Conservation (phyloP, 2,113 vertebrate species). For the Peromyscus polionotus region DNA sequence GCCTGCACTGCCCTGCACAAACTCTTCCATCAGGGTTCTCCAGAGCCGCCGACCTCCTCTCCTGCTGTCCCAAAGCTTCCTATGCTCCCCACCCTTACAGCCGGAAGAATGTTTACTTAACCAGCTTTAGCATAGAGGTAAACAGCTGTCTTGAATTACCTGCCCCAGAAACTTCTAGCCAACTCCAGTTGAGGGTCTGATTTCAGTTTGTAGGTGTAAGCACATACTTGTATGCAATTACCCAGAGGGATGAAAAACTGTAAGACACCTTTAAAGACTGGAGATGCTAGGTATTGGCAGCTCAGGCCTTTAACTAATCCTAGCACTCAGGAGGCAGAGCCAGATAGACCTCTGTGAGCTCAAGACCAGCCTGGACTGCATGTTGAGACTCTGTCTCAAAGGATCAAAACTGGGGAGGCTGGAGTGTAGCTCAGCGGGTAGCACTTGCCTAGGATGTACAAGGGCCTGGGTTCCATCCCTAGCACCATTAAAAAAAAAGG, state of each 20-base stretch:
- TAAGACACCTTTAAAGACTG: not conserved
- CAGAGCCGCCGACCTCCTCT: not conserved
- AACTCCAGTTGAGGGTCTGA: conserved; percentile 46
- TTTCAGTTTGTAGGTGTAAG: conserved; percentile 56
- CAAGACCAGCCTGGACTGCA: not conserved
- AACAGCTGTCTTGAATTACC: conserved; percentile 49
- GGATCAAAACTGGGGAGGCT: not conserved
- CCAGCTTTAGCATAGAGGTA: conserved; percentile 19
- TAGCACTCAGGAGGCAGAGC: not conserved
- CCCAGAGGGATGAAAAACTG: conserved; percentile 42
- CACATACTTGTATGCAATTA: conserved; percentile 26
- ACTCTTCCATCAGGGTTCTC: not conserved
- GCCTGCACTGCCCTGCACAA: not conserved
- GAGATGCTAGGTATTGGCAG: too few species aligned
- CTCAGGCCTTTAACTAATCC: not conserved
- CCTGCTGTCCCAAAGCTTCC: not conserved
- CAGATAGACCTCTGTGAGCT: not conserved
- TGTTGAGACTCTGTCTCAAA: not conserved
- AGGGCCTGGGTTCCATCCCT: not conserved
- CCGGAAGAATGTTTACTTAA: not conserved
- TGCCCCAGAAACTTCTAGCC: conserved; percentile 45
- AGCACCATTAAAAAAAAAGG: not conserved
- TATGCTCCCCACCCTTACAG: not conserved
- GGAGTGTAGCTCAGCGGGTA: not conserved
- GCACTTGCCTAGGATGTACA: too few species aligned